Conservation (phyloP, 2,113 vertebrate genomes). For the Pan troglodytes region NHGRI_mPanTro3-v2.1_pri NC_072417.2:86005501-86006000, state of each 20-base stretch:
- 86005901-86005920: background rate
- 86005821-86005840: background rate
- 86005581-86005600: background rate
- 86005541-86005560: background rate
- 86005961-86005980: too few species aligned
- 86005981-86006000: rapidly evolving
- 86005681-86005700: too few species aligned
- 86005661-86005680: background rate
- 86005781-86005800: background rate
- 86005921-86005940: background rate
- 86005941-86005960: background rate
- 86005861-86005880: background rate
- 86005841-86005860: background rate
- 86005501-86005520: background rate
- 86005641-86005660: background rate
- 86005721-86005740: background rate
- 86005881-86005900: rapidly evolving
- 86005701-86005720: rapidly evolving
- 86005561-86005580: background rate
- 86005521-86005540: background rate
- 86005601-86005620: background rate
- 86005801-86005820: background rate
- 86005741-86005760: rapidly evolving
- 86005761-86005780: background rate
- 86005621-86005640: background rate